Evolutionary conservation across 2,797 vertebrate species (phyloP), one percentile per base, ranked within the genome.

Genomic region (Urocyon cinereoargenteus): DNA sequence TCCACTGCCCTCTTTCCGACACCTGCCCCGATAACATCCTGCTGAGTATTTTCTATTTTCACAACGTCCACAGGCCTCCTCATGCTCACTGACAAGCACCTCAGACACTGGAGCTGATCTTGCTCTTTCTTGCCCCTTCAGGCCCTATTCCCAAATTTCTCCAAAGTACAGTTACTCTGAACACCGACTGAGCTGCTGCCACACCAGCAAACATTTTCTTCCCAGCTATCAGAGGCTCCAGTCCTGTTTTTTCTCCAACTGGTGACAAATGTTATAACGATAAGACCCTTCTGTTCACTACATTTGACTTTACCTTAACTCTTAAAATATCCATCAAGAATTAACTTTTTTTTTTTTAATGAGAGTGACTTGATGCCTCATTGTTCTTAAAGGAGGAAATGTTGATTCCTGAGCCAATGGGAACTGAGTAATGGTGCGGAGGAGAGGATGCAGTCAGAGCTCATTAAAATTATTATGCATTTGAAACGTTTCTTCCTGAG

Each of bases 291-390:
- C 84, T 96, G 53, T 90, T 98, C 95, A 73, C 51, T 96, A 86
- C 0, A 14, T 83, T 98, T 98, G 90, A 97, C 94, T 98, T 97
- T 91, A 96, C 31, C 85, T 98, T 97, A 85, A 92, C 96, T 98
- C 87, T 97, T 98, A 97, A 98, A 98, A 98, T 97, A 97, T 96
- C 86, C 95, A 96, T 95, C 95, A 97, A 92, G 87, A 97, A 94
- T 97, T 97, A 95, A 95, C 40, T 93, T 97, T 98, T 97, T 98
- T 93, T 98, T 97, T 96, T 95, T 68, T 92, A 98, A 96, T 96
- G 83, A 96, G 31, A 0, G 6, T 96, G 75, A 86, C 57, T 82
- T 62, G 3, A 77, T 89, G 13, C 6, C 45, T 95, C 92, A 86
- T 97, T 98, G 70, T 98, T 97, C 96, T 97, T 98, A 93, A 98